A percentile compares a stretch with the other conserved stretches of the same genome.
Evolutionary conservation across 2,113 vertebrate genomes (phyloP).

Genomic region (Danionella cerebrum): DNA sequence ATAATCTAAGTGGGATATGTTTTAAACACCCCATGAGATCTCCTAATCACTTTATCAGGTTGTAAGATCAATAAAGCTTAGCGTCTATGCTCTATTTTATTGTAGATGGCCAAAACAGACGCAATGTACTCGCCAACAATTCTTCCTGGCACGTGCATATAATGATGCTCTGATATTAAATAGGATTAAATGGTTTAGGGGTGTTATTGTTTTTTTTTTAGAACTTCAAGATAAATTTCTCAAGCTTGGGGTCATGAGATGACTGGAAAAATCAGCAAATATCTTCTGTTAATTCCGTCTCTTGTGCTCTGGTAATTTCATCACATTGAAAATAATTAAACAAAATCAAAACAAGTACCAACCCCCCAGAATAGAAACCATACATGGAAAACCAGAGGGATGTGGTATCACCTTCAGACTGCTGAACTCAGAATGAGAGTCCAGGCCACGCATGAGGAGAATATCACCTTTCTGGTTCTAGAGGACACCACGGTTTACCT

Average conservation of each 20-base stretch:
- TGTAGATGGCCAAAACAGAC: conserved; percentile 67
- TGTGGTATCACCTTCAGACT: no score
- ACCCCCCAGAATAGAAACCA: no score
- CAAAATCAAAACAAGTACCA: no score
- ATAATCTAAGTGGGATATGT: conserved; percentile 55
- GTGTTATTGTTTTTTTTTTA: not conserved
- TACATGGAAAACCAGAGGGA: no score
- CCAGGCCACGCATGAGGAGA: no score
- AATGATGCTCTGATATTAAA: conserved; percentile 90
- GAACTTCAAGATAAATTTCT: not conserved
- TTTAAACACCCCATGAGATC: conserved; percentile 50
- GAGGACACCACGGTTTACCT: no score
- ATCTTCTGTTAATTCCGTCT: no score
- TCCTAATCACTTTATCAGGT: conserved; percentile 71
- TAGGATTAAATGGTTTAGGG: conserved; percentile 72
- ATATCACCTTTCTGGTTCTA: no score
- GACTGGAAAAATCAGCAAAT: not conserved
- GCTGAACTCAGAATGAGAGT: no score
- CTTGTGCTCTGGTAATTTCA: no score
- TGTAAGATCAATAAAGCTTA: conserved; percentile 78
- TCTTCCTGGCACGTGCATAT: conserved; percentile 87
- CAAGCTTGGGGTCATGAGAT: conserved; percentile 7
- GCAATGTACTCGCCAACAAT: conserved; percentile 77
- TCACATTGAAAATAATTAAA: no score
- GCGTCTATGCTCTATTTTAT: conserved; percentile 67